Percentiles rank a stretch among this genome's conserved stretches.
Evolutionary conservation across 2,113 vertebrate genomes (phyloP).

Genomic region (Verasper variegatus): DNA sequence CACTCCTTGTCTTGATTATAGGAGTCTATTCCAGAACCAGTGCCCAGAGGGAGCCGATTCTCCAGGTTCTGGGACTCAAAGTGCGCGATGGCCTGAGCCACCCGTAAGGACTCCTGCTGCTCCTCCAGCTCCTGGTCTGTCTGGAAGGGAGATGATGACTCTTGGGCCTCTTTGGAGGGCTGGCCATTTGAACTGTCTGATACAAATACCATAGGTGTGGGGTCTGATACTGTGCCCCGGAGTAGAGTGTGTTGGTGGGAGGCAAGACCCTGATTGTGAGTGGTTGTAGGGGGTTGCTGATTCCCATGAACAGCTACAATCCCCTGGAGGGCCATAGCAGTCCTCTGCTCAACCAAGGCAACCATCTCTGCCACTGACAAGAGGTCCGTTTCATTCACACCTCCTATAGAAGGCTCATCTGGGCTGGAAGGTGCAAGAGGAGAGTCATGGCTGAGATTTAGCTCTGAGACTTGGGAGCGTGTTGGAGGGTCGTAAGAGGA

Average conservation of each 20-base stretch:
- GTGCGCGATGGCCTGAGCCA: constrained; percentile 91
- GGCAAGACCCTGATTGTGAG: constrained; percentile 51
- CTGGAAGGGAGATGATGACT: constrained; percentile 66
- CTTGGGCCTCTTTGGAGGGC: constrained; percentile 56
- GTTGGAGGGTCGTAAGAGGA: constrained; percentile 87
- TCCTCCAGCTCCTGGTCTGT: constrained; percentile 76
- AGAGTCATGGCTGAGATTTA: constrained; percentile 48
- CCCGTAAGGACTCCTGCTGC: constrained; percentile 84
- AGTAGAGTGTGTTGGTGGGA: constrained; percentile 72
- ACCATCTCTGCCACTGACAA: constrained; percentile 96
- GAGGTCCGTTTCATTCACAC: constrained; percentile 83
- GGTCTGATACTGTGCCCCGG: constrained; percentile 63
- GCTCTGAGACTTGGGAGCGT: constrained; percentile 70
- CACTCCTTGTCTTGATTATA: constrained; percentile 42
- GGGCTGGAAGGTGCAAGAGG: constrained; percentile 22
- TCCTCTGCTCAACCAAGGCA: constrained; percentile 91
- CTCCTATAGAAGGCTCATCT: constrained; percentile 61
- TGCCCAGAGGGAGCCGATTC: constrained; percentile 68
- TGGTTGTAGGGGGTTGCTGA: constrained; percentile 38
- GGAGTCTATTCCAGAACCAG: constrained; percentile 44
- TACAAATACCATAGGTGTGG: constrained; percentile 82
- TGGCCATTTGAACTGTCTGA: constrained; percentile 74
- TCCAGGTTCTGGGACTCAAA: constrained; percentile 88
- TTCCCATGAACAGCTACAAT: constrained; percentile 78
- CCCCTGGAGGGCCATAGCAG: constrained; percentile 86